Conservation (phyloP, 2,113 vertebrate species). For the Megatriorchis doriae region DNA sequence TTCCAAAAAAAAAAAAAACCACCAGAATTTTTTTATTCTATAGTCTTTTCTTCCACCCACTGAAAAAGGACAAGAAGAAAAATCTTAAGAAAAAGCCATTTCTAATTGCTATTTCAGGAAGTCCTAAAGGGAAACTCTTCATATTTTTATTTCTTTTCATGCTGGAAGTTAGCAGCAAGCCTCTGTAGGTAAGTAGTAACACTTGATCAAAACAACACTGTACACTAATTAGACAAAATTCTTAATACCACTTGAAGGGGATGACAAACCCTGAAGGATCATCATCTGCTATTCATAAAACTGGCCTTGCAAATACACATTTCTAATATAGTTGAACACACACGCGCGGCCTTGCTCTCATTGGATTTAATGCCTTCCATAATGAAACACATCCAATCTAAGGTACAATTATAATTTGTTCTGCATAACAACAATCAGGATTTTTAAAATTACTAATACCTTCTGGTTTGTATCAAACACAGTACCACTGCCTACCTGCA, state of each 20-base stretch:
- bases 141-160: not conserved
- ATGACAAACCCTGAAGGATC: not conserved
- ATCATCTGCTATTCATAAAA: not conserved
- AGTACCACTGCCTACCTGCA: not conserved
- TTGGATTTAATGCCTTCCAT: not conserved
- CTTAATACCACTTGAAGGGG: not conserved
- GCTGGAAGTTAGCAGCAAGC: not conserved
- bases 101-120: not conserved
- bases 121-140: not conserved
- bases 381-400: not conserved
- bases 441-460: not conserved
- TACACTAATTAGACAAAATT: not conserved
- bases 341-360: accelerated
- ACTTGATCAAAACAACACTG: not conserved
- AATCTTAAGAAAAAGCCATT: not conserved
- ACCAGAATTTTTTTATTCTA: not conserved
- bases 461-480: not conserved
- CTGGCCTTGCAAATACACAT: not conserved
- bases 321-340: not conserved
- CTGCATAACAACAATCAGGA: not conserved
- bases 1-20: not conserved
- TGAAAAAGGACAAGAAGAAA: not conserved
- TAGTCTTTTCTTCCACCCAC: not conserved
- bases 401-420: not conserved
- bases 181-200: not conserved